These are phyloP conservation scores for Daktulosphaira vitifoliae DNA, from an alignment of 1,140 invertebrate species.

Conservation along the genomic window DNA sequence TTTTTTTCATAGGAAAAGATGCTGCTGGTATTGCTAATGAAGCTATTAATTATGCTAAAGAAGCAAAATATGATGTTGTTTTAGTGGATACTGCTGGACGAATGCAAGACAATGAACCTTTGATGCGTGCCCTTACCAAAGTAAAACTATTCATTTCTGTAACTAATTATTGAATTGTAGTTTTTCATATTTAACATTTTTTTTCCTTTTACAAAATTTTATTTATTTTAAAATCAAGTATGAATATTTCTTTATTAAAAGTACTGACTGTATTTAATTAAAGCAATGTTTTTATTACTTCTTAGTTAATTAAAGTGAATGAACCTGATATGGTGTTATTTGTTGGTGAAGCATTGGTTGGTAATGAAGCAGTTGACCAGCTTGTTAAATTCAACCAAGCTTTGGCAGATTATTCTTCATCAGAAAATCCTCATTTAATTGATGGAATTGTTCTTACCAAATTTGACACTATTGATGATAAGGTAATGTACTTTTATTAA, in stretches of 20 bases:
- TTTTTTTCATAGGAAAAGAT: conserved; percentile 80
- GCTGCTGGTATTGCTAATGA: conserved; percentile 96
- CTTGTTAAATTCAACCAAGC: conserved; percentile 98
- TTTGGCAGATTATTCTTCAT: conserved; percentile 76
- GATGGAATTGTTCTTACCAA: conserved; percentile 97
- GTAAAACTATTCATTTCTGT: no score
- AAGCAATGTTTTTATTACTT: no score
- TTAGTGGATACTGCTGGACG: conserved; percentile 95
- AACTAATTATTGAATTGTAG: no score
- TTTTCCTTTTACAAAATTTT: no score
- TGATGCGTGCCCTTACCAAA: conserved; percentile 94
- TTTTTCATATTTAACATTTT: no score
- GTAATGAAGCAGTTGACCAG: conserved; percentile 99
- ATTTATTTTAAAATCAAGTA: no score
- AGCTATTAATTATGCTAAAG: conserved; percentile 81
- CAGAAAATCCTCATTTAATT: conserved; percentile 79
- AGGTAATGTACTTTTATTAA: no score
- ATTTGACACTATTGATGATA: conserved; percentile 99
- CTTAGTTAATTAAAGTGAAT: conserved; percentile 67
- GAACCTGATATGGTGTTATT: conserved; percentile 96
- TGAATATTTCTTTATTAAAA: no score
- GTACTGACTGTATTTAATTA: no score
- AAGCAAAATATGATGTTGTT: conserved; percentile 79
- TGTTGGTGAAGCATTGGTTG: conserved; percentile 97
- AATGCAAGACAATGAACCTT: conserved; percentile 99